Conservation (phyloP, 2,797 vertebrate genomes). For the Hapalemur alaotrensis region DNA sequence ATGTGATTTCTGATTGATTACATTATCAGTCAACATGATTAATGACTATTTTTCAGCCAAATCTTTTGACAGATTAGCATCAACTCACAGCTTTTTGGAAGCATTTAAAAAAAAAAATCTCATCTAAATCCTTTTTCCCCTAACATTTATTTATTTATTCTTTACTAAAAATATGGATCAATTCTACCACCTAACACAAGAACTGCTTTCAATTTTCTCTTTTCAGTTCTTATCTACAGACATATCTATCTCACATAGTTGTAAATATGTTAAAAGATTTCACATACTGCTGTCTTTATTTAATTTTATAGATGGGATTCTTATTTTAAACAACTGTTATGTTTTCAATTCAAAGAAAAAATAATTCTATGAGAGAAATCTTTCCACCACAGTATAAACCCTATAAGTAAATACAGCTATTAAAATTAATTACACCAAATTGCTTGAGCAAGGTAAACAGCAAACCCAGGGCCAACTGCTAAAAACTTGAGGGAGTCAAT, state of each 20-base stretch:
- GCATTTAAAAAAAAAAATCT: neutral
- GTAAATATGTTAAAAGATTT: neutral
- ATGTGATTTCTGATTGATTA: neutral
- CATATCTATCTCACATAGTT: neutral
- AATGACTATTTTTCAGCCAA: constrained; percentile 45
- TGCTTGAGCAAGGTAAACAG: constrained; percentile 65
- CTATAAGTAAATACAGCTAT: constrained; percentile 72
- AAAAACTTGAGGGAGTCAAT: constrained; percentile 53
- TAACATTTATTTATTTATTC: constrained; percentile 11
- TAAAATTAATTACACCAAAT: constrained; percentile 73
- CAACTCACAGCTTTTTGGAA: neutral
- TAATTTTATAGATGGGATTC: constrained; percentile 23
- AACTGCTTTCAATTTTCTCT: neutral
- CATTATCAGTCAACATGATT: neutral
- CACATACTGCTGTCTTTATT: neutral
- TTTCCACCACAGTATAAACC: constrained; percentile 53
- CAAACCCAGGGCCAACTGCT: constrained; percentile 48
- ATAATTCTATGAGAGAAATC: neutral
- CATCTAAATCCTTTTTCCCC: neutral
- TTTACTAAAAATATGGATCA: constrained; percentile 1
- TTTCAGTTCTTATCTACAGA: neutral
- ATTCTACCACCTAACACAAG: neutral
- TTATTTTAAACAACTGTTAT: constrained; percentile 53
- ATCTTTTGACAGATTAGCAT: neutral
- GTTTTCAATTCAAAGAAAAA: constrained; percentile 62